Evolutionary conservation across 2,888 invertebrate genomes (phyloP).

Genomic region (Drosophila dives): DNA sequence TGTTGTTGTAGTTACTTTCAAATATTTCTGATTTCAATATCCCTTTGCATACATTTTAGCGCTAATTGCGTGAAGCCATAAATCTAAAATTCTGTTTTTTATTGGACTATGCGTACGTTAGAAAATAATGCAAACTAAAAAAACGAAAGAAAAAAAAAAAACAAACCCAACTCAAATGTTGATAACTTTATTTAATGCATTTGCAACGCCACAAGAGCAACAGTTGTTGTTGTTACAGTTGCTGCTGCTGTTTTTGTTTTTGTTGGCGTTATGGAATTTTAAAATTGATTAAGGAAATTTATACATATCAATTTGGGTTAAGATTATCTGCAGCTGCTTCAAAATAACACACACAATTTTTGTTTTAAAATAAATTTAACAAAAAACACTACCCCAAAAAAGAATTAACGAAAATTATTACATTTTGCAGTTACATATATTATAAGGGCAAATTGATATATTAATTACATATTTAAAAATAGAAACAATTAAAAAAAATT

Average conservation of each 20-base stretch:
- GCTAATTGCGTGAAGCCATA: conserved; percentile 83
- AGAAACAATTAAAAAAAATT: background rate
- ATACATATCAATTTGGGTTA: background rate
- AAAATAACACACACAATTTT: background rate
- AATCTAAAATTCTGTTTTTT: conserved; percentile 68
- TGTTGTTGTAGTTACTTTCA: conserved; percentile 15
- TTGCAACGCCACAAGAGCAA: conserved; percentile 56
- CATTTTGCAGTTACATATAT: background rate
- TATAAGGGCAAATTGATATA: background rate
- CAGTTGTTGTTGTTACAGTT: conserved; percentile 14
- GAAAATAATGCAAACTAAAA: conserved; percentile 33
- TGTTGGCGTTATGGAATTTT: conserved; percentile 9
- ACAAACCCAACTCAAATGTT: conserved; percentile 36
- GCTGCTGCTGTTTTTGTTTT: conserved; percentile 1
- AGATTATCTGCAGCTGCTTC: conserved; percentile 37
- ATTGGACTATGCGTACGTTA: conserved; percentile 45
- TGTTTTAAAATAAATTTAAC: background rate
- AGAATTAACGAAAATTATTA: background rate
- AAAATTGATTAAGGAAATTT: conserved; percentile 22
- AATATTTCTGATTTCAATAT: conserved; percentile 67
- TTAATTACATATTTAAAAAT: background rate
- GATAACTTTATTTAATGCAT: conserved; percentile 76
- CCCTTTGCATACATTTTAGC: conserved; percentile 79
- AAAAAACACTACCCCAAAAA: background rate
- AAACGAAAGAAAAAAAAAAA: conserved; percentile 3